Percentiles rank a stretch among this genome's conserved stretches.
These are phyloP conservation scores for Leucoptera coffeella DNA, from an alignment of 2,888 invertebrate genomes.

Conservation along the genomic window DNA sequence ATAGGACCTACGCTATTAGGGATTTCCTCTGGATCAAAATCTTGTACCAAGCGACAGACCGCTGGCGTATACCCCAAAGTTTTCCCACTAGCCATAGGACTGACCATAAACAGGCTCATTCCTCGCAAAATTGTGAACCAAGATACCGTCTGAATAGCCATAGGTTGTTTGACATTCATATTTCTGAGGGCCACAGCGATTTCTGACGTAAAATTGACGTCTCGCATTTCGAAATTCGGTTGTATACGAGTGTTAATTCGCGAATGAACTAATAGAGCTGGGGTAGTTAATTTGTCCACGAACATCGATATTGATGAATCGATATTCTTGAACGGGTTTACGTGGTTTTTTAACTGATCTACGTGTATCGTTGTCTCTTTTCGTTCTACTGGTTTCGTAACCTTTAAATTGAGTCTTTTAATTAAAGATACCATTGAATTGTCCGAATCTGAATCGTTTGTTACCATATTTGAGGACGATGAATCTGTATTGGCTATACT, in stretches of 20 bases:
- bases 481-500: too few species aligned
- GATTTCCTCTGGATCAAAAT: slow-evolving; percentile 16
- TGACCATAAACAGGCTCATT: slow-evolving; percentile 59
- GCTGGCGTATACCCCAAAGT: slow-evolving; percentile 66
- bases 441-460: too few species aligned
- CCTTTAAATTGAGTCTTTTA: slow-evolving; percentile 2
- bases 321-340: slow-evolving; percentile 30
- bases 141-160: slow-evolving; percentile 58
- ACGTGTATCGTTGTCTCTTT: slow-evolving; percentile 5
- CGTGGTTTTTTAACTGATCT: too few species aligned
- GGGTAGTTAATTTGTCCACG: slow-evolving; percentile 30
- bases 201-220: slow-evolving; percentile 21
- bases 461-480: slow-evolving; percentile 1
- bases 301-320: slow-evolving; percentile 26
- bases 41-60: slow-evolving; percentile 53
- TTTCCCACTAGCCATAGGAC: slow-evolving; percentile 57
- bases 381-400: slow-evolving; percentile 1
- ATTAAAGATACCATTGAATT: neutral
- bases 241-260: slow-evolving; percentile 22
- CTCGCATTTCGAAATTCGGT: slow-evolving; percentile 17
- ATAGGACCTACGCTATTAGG: slow-evolving; percentile 52
- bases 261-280: slow-evolving; percentile 33
- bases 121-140: slow-evolving; percentile 66
- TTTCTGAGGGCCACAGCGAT: slow-evolving; percentile 20
- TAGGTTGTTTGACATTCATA: slow-evolving; percentile 26